A percentile compares a stretch with the other conserved stretches of the same genome.
Evolutionary conservation across 2,797 vertebrate species (phyloP).

Genomic region (Poeciliopsis turneri): DNA sequence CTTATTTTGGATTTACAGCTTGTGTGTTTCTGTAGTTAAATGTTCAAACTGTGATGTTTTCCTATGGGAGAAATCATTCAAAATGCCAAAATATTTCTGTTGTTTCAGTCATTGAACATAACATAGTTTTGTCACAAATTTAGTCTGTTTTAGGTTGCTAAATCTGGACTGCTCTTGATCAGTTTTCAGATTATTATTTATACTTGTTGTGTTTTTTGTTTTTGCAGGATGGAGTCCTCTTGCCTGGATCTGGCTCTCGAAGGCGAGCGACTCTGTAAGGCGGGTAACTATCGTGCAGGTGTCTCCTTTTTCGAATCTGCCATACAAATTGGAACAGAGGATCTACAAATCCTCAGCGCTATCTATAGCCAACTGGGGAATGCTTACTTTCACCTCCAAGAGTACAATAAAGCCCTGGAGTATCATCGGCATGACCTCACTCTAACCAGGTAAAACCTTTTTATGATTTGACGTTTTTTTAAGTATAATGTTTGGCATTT

Average conservation of each 20-base stretch:
- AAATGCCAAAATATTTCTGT: background rate
- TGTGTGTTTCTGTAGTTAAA: conserved; percentile 10
- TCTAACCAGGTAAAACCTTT: conserved; percentile 69
- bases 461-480: background rate
- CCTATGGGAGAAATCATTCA: background rate
- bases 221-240: conserved; percentile 93
- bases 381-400: conserved; percentile 95
- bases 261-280: conserved; percentile 93
- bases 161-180: background rate
- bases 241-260: conserved; percentile 96
- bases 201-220: background rate
- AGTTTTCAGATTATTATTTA: conserved; percentile 11
- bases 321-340: conserved; percentile 96
- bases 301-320: conserved; percentile 96
- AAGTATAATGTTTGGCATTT: background rate
- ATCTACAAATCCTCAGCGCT: conserved; percentile 96
- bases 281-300: conserved; percentile 87
- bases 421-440: conserved; percentile 97
- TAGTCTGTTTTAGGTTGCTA: background rate
- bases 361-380: conserved; percentile 99
- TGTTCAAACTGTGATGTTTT: background rate
- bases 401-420: conserved; percentile 93
- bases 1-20: conserved; percentile 47
- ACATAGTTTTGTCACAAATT: background rate
- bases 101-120: no score